phyloP scores from a whole-genome alignment of 2,113 vertebrate species.

The Ceyx margarethae region DNA sequence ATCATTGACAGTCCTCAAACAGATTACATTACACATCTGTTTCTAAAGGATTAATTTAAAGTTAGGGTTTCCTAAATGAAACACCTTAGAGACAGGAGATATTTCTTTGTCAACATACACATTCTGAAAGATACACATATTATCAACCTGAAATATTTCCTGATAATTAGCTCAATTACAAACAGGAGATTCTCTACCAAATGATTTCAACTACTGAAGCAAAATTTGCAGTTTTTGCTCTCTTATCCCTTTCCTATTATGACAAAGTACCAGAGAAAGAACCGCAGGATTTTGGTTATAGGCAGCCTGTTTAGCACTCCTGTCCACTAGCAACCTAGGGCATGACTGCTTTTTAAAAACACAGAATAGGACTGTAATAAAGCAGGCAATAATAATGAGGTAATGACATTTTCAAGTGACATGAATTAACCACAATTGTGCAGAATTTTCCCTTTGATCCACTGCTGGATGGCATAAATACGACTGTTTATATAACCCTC shows the following conservation, averaged over 20 bases:
- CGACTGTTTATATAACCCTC: constrained; percentile 49
- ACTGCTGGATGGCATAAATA: constrained; percentile 28
- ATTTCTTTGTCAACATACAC: neutral
- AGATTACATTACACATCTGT: neutral
- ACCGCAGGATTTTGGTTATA: neutral
- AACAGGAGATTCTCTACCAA: neutral
- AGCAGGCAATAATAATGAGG: constrained; percentile 7
- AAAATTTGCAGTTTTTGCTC: neutral
- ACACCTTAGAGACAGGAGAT: neutral
- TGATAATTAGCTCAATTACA: neutral
- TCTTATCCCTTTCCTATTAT: neutral
- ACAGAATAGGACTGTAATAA: neutral
- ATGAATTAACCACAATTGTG: constrained; percentile 59
- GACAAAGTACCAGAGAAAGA: neutral
- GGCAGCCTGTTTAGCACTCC: neutral
- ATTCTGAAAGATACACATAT: neutral
- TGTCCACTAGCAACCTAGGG: neutral
- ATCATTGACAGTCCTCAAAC: neutral
- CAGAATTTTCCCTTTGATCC: constrained; percentile 57
- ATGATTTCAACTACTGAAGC: neutral
- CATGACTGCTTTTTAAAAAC: neutral
- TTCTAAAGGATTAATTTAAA: constrained; percentile 2
- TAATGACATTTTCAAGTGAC: constrained; percentile 60
- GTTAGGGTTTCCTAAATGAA: constrained; percentile 7
- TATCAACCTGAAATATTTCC: neutral